Conservation (phyloP, 2,888 invertebrate species). For the Athripsodes cinereus region DNA sequence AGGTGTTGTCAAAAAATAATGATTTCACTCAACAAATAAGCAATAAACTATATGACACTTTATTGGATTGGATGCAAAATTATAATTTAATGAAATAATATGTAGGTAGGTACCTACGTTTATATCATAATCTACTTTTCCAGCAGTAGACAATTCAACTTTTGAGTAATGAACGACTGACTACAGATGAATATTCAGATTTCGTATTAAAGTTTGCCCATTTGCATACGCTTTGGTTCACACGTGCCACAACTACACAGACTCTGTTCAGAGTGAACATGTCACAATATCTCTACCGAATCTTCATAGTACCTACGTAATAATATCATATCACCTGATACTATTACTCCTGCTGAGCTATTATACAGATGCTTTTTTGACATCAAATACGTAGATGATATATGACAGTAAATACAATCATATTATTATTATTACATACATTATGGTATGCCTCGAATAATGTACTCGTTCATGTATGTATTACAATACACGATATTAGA, state of each 20-base stretch:
- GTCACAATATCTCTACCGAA: neutral
- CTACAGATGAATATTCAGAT: conserved; percentile 17
- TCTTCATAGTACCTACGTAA: neutral
- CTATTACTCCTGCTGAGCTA: neutral
- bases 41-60: no score
- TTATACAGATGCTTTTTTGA: neutral
- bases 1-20: no score
- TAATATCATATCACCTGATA: neutral
- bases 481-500: no score
- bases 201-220: conserved; percentile 14
- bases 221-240: conserved; percentile 13
- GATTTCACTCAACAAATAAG: no score
- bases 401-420: no score
- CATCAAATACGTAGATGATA: no score
- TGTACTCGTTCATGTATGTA: no score
- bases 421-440: no score
- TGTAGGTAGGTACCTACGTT: no score
- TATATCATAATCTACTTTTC: neutral
- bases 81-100: no score
- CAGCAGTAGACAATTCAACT: conserved; percentile 19
- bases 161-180: conserved; percentile 15
- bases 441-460: no score
- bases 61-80: no score
- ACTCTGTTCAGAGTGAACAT: neutral
- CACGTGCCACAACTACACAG: neutral